Percentiles rank a stretch among this genome's conserved stretches.
Evolutionary conservation across 2,888 invertebrate species (phyloP).

Genomic region (Tiliacea citrago): DNA sequence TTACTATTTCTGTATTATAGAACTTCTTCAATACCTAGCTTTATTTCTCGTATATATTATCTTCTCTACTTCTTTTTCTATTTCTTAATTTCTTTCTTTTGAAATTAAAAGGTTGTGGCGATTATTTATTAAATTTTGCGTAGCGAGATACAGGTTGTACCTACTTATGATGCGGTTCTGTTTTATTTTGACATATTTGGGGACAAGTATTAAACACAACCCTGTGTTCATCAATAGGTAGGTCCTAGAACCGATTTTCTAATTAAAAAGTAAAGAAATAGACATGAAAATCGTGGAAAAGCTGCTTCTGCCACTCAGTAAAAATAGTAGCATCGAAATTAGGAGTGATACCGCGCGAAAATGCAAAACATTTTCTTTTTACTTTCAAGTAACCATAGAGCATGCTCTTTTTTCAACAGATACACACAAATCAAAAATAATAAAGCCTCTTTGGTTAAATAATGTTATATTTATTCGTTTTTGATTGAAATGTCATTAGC

Average conservation of each 20-base stretch:
- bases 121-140: not conserved
- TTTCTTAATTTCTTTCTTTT: not conserved
- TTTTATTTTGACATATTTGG: not conserved
- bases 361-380: too few relatives aligned
- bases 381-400: conserved; percentile 11
- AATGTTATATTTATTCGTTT: conserved; percentile 62
- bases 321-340: not conserved
- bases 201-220: not conserved
- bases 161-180: not conserved
- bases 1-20: too few relatives aligned
- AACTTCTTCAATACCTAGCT: not conserved
- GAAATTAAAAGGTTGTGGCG: not conserved
- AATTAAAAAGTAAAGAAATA: not conserved
- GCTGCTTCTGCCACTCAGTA: accelerated
- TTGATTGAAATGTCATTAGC: conserved; percentile 66
- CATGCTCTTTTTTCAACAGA: conserved; percentile 13
- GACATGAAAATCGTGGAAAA: not conserved
- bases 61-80: not conserved
- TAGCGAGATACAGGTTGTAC: not conserved
- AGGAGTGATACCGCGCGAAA: not conserved
- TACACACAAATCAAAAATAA: conserved; percentile 14
- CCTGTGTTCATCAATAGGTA: not conserved
- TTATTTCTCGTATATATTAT: too few relatives aligned
- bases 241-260: not conserved
- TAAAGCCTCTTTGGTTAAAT: conserved; percentile 49